Percentiles rank a stretch among this genome's conserved stretches.
phyloP scores from a whole-genome alignment of 2,113 vertebrate species.

The Pteronura brasiliensis region DNA sequence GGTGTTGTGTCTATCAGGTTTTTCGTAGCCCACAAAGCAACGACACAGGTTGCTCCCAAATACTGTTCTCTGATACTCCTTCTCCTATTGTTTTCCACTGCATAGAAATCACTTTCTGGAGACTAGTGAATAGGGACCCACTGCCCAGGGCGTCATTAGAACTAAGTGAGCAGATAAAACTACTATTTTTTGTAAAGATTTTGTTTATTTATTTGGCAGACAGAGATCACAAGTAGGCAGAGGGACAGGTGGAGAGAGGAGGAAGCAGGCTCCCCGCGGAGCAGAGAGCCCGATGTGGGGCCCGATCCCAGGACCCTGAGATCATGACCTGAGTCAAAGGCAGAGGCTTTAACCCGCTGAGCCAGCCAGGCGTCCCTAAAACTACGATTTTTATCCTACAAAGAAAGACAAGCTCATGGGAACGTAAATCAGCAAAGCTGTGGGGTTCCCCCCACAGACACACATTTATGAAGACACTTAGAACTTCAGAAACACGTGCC shows the following conservation, averaged over 20 bases:
- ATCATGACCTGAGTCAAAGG: too few species aligned
- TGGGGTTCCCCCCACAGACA: too few species aligned
- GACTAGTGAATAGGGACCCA: not conserved
- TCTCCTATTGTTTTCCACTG: not conserved
- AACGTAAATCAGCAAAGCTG: not conserved
- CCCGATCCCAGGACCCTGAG: too few species aligned
- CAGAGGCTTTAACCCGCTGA: too few species aligned
- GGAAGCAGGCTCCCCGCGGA: too few species aligned
- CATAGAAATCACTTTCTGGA: not conserved
- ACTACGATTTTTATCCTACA: not conserved
- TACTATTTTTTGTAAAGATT: too few species aligned
- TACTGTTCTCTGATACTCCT: accelerated
- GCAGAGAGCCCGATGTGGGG: too few species aligned
- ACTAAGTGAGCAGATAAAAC: not conserved
- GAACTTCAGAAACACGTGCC: not conserved
- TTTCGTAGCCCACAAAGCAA: accelerated
- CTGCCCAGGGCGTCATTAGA: not conserved
- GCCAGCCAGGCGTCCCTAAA: too few species aligned
- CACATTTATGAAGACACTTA: not conserved
- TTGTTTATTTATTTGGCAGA: too few species aligned
- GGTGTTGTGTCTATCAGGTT: not conserved
- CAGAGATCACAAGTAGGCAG: too few species aligned
- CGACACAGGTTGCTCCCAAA: accelerated
- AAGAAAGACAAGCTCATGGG: not conserved
- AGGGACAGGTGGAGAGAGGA: too few species aligned